Evolutionary conservation across 2,113 vertebrate species (phyloP), one percentile per base, ranked within the genome.

Genomic region (Atherinomorus stipes): DNA sequence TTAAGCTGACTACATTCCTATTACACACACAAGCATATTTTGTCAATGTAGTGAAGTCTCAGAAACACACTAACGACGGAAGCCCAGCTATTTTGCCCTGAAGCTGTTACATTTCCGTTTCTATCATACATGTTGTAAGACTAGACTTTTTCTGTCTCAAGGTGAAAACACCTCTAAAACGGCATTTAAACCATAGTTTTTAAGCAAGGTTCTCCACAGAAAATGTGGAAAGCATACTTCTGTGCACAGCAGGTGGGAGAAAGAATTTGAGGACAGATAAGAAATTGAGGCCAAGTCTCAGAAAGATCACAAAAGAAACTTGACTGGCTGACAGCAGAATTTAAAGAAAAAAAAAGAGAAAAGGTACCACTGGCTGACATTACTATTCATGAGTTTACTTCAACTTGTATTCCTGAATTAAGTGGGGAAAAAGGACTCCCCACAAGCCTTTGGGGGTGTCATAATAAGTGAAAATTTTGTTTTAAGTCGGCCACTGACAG

Each of bases 321-420:
- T 71, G 60, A 84, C 66, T 62, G 45, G 64, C 56, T 64, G 76
- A 83, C 76, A 77, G 69, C 80, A 60, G 56, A 66, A 40, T 64
- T 78, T 62, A 73, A 81, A 31, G 4, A 34, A 0, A 13, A 58
- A 76, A 78, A 58, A 11, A 34, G 0, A 12, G 37, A 38, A 84
- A 86, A 84, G 66, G 72, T 78, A 66, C 45, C 71, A 75, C 64
- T 76, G 64, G 50, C 60, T 80, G 65, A 76, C 70, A 80, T 88
- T 84, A 82, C 51, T 83, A 86, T 90, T 83, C 84, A 90, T 85
- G 76, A 83, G 54, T 76, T 80, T 70, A 63, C 25, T 83, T 80
- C 64, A 58, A 66, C 64, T 76, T 66, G 59, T 56, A 31, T 77
- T 75, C 64, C 74, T 60, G n/a, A 22, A 13, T 52, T 47, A 69